Evolutionary conservation across 2,888 invertebrate species (phyloP), one percentile per base, ranked within the genome.

Genomic region (Amorpha juglandis): DNA sequence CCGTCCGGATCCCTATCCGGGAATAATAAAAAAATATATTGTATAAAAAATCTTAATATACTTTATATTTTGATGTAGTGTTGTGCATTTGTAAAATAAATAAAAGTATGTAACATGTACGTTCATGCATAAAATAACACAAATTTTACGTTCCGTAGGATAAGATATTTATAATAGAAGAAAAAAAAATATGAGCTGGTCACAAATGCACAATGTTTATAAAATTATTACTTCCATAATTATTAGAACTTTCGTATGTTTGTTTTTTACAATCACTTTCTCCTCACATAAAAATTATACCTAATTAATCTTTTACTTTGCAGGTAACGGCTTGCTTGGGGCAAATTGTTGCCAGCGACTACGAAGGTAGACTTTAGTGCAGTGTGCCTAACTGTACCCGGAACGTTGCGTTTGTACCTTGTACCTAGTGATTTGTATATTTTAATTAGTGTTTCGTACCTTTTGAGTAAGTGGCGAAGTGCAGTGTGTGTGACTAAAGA

Each of bases 321-420:
- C 89, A 92, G 92, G 91, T 92, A 90, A 92, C 91, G 87, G 80
- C 87, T 88, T 87, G 88, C 87, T 77, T 69, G 70, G 73, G 70
- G 88, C 90, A 88, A 88, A 83, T 87, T 86, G 86, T 88, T 86
- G 78, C 86, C 84, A 83, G 76, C 71, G 76, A 74, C 71, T 66
- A 70, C 71, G 64, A 53, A 42, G 63, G 16, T 48, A 71, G 65
- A 21, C 38, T 77, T 81, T 78, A 3, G 74, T 79, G 86, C 80
- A 79, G 76, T 86, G 87, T 89, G 89, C 73, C 67, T 69, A 68
- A 19, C 50, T 19, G 50, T 19, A 50, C 19, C 19, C 19, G 4
- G 35, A 42, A 42, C 42, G 42, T 42, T 42, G 27, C 42, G 7
- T 64, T 67, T 7, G 52, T 52, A 53, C n/a, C 35, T 53, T 33